A percentile compares a stretch with the other conserved stretches of the same genome.
Conservation (phyloP, 2,888 invertebrate species). For the Leucophenga montana region DNA sequence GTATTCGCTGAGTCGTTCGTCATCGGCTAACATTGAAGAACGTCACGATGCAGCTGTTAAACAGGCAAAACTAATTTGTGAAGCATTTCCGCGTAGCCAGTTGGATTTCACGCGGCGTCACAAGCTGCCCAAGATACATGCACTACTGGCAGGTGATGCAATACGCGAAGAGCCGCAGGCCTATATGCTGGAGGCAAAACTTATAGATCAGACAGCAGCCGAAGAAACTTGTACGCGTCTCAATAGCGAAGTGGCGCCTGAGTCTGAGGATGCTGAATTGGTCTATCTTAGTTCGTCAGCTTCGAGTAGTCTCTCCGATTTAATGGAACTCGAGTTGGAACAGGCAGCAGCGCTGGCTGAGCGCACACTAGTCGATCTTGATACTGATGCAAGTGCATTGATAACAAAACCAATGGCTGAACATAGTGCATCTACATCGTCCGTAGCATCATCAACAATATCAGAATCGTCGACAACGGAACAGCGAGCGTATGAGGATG, state of each 20-base stretch:
- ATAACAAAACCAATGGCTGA: conserved; percentile 50
- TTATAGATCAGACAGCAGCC: conserved; percentile 75
- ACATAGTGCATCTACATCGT: conserved; percentile 30
- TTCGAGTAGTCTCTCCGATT: conserved; percentile 78
- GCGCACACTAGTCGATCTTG: conserved; percentile 55
- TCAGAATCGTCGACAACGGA: conserved; percentile 48
- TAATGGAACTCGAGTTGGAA: conserved; percentile 75
- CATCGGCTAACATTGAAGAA: conserved; percentile 62
- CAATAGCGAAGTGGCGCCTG: conserved; percentile 73
- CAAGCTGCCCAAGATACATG: conserved; percentile 55
- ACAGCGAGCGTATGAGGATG: conserved; percentile 48
- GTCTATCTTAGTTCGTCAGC: conserved; percentile 81
- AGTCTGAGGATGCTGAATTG: conserved; percentile 78
- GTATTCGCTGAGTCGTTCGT: conserved; percentile 74
- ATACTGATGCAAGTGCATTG: conserved; percentile 63
- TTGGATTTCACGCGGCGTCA: conserved; percentile 69
- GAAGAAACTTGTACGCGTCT: conserved; percentile 77
- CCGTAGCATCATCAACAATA: conserved; percentile 45
- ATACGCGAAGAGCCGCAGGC: conserved; percentile 73
- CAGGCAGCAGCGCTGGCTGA: conserved; percentile 55
- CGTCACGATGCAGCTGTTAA: conserved; percentile 74
- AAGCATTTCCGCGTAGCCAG: conserved; percentile 72
- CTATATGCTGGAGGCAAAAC: conserved; percentile 78
- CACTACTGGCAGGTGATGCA: conserved; percentile 32
- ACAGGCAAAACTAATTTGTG: conserved; percentile 69